A percentile compares a stretch with the other conserved stretches of the same genome.
Conservation (phyloP, 2,888 invertebrate species). For the Limnephilus lunatus region DNA sequence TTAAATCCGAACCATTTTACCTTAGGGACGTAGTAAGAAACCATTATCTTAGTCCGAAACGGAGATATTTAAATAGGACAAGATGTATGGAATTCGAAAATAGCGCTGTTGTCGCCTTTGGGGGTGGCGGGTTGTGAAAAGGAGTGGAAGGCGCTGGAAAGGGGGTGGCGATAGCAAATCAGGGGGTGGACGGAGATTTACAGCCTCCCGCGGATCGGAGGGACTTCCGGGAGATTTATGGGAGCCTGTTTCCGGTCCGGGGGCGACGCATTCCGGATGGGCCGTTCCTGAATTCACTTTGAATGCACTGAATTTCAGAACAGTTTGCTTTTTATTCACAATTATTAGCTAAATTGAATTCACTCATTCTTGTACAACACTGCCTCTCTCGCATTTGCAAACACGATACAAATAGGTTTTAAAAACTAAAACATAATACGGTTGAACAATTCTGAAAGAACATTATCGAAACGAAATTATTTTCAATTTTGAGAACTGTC, state of each 20-base stretch:
- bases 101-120: constrained; percentile 36
- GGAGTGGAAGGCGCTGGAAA: not conserved
- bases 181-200: constrained; percentile 59
- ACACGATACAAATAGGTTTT: not conserved
- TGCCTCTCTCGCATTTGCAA: not conserved
- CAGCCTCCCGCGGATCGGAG: constrained; percentile 61
- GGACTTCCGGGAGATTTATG: constrained; percentile 64
- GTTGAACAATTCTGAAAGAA: too few species aligned
- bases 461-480: too few species aligned
- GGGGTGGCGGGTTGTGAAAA: not conserved
- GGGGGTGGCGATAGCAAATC: not conserved
- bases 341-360: not conserved
- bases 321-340: not conserved
- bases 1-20: constrained; percentile 4
- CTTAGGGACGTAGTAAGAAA: constrained; percentile 6
- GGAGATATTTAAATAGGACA: constrained; percentile 39
- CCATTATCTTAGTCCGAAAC: constrained; percentile 28
- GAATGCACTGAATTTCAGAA: constrained; percentile 33
- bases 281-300: constrained; percentile 44
- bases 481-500: too few species aligned
- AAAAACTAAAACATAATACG: too few species aligned
- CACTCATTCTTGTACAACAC: not conserved
- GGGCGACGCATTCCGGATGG: constrained; percentile 49
- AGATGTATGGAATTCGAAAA: constrained; percentile 47
- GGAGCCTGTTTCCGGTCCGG: constrained; percentile 59